Evolutionary conservation across 2,797 vertebrate genomes (phyloP).

Genomic region (Scleropages formosus): DNA sequence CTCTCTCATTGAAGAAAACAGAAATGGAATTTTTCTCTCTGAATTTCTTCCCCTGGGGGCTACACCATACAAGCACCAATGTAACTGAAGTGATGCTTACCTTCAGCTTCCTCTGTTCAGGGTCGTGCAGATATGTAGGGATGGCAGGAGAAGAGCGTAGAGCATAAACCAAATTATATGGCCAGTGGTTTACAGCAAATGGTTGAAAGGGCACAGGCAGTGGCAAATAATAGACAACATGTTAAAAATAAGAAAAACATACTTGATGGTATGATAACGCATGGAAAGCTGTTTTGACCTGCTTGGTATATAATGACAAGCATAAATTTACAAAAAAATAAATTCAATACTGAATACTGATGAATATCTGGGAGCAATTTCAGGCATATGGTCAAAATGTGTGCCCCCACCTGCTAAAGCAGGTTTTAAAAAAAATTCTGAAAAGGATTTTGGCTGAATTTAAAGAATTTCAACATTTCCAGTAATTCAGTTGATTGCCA

Average conservation of each 20-base stretch:
- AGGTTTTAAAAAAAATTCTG: conserved; percentile 14
- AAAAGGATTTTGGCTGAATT: neutral
- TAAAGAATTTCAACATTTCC: conserved; percentile 1
- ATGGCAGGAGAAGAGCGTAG: conserved; percentile 45
- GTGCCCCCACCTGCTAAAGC: conserved; percentile 36
- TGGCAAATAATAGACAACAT: conserved; percentile 51
- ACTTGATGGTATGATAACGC: conserved; percentile 39
- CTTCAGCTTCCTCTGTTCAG: conserved; percentile 85
- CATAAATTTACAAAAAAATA: conserved; percentile 29
- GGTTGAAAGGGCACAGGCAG: conserved; percentile 41
- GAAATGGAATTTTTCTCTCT: neutral
- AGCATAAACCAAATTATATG: conserved; percentile 75
- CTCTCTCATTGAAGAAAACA: neutral
- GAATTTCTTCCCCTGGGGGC: too few species aligned
- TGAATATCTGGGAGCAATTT: conserved; percentile 48
- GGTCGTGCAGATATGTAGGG: conserved; percentile 48
- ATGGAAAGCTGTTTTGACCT: conserved; percentile 37
- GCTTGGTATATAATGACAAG: conserved; percentile 41
- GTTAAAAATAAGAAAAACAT: conserved; percentile 47
- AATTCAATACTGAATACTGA: conserved; percentile 13
- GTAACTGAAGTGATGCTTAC: conserved; percentile 55
- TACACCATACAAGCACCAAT: neutral
- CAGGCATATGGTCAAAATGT: conserved; percentile 55
- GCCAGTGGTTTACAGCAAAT: conserved; percentile 68
- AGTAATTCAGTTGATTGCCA: neutral